phyloP scores from a whole-genome alignment of 2,797 vertebrate genomes.

The Chrosomus eos region DNA sequence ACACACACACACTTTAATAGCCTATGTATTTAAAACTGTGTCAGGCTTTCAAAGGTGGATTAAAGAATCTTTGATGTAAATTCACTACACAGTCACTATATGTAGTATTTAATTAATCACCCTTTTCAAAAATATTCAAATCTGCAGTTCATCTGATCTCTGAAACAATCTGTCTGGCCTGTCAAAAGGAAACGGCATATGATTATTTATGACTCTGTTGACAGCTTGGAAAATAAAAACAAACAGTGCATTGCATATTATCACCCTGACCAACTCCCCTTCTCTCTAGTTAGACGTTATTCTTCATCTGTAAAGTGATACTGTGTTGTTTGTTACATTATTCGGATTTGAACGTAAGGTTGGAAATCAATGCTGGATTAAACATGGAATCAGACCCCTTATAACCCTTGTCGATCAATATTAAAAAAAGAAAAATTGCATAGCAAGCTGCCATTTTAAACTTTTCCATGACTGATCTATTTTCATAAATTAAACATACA shows the following conservation, averaged over 20 bases:
- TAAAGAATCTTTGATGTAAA: neutral
- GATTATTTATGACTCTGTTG: neutral
- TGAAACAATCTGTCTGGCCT: neutral
- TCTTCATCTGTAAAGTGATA: neutral
- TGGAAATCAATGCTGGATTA: constrained; percentile 13
- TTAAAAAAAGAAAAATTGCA: neutral
- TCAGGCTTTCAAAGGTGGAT: neutral
- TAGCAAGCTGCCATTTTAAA: neutral
- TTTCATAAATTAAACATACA: neutral
- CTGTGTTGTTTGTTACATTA: neutral
- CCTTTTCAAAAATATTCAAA: neutral
- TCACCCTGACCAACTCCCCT: neutral
- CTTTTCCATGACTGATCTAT: neutral
- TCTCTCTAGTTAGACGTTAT: neutral
- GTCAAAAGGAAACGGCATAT: neutral
- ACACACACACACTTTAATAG: neutral
- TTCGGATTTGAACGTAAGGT: neutral
- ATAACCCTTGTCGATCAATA: neutral
- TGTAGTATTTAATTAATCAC: neutral
- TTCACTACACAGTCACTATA: neutral
- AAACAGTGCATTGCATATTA: neutral
- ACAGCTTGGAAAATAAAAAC: neutral
- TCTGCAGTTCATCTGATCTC: neutral
- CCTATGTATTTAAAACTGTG: neutral
- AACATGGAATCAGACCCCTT: neutral